Evolutionary conservation across 2,888 invertebrate genomes (phyloP).

Genomic region (Habroteleia sp.): DNA sequence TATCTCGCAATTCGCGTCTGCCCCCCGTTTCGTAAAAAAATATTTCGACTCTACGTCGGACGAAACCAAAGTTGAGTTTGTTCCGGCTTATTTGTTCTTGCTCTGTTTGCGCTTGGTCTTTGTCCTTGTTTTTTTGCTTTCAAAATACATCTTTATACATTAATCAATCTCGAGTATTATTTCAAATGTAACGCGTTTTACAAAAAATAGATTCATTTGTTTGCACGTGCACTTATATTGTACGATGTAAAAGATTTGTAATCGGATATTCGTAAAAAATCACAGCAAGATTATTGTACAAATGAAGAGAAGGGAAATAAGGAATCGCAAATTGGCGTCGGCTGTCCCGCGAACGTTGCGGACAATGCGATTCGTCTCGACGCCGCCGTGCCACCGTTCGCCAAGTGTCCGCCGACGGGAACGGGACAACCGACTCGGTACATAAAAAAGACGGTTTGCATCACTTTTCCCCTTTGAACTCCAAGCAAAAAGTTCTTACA

Average conservation of each 20-base stretch:
- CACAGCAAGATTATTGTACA: conserved; percentile 53
- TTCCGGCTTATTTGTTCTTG: background rate
- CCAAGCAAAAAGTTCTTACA: no score
- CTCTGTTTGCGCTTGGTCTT: background rate
- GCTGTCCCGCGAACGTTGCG: conserved; percentile 24
- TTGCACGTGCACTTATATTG: conserved; percentile 28
- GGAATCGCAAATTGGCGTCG: conserved; percentile 1
- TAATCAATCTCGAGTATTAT: conserved; percentile 33
- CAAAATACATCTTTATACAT: conserved; percentile 28
- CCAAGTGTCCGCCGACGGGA: background rate
- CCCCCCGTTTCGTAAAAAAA: no score
- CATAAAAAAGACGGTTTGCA: no score
- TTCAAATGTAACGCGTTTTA: conserved; percentile 43
- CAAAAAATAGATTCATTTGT: conserved; percentile 48
- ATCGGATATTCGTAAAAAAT: conserved; percentile 45
- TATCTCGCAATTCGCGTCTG: conserved; percentile 10
- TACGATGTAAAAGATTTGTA: conserved; percentile 45
- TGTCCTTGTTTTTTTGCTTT: background rate
- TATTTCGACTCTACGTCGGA: no score
- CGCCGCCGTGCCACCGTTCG: background rate
- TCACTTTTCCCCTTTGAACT: conserved; percentile 1
- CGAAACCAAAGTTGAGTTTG: no score
- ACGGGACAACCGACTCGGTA: background rate
- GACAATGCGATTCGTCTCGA: conserved; percentile 11
- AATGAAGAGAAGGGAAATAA: conserved; percentile 30